Evolutionary conservation across 2,888 invertebrate species (phyloP).

Genomic region (Doris montereyensis): DNA sequence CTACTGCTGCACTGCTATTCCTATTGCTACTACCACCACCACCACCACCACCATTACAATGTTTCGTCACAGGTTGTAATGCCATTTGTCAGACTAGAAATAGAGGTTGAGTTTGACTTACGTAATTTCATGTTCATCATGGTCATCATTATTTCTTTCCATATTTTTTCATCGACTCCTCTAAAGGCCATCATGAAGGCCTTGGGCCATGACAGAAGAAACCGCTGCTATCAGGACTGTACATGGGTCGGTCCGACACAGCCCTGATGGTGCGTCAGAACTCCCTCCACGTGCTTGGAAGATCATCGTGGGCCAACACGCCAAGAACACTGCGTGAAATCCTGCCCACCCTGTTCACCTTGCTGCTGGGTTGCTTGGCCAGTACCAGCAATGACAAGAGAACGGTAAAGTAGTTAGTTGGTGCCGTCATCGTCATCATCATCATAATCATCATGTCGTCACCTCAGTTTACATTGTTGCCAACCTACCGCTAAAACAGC

Average conservation of each 20-base stretch:
- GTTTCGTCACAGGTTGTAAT: too few species aligned
- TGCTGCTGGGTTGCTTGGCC: conserved; percentile 93
- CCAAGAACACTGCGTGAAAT: conserved; percentile 97
- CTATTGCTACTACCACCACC: too few species aligned
- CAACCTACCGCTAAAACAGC: too few species aligned
- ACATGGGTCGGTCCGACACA: conserved; percentile 97
- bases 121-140: too few species aligned
- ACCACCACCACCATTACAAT: too few species aligned
- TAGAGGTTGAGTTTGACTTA: too few species aligned
- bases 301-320: conserved; percentile 99
- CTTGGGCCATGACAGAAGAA: conserved; percentile 90
- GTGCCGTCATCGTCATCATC: too few species aligned
- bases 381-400: conserved; percentile 96
- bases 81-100: too few species aligned
- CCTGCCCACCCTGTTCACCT: conserved; percentile 91
- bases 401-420: too few species aligned
- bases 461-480: too few species aligned
- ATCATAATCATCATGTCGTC: too few species aligned
- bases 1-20: too few species aligned
- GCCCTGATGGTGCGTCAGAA: conserved; percentile 97
- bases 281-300: conserved; percentile 96
- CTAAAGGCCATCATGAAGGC: conserved; percentile 86
- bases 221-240: conserved; percentile 80
- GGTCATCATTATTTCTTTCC: background rate
- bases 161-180: conserved; percentile 52